phyloP scores from a whole-genome alignment of 2,797 vertebrate genomes.

The Rhyacichthys aspro region DNA sequence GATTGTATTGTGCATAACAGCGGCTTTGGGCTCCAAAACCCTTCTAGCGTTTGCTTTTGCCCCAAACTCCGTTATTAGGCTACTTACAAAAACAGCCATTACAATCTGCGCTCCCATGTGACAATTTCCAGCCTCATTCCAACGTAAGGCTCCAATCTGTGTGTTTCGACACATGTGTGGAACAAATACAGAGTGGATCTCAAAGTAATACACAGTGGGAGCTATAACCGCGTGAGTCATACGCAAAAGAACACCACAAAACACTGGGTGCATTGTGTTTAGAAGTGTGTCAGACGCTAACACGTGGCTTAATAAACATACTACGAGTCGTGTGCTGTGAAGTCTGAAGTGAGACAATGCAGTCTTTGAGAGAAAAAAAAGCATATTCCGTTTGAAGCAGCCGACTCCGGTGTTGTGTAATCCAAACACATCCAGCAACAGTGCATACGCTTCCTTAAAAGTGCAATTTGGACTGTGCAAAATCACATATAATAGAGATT shows the following conservation, averaged over 20 bases:
- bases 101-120: conserved; percentile 48
- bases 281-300: conserved; percentile 19
- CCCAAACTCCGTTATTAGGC: conserved; percentile 44
- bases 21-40: conserved; percentile 53
- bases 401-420: not conserved
- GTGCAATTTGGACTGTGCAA: conserved; percentile 13
- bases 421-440: conserved; percentile 12
- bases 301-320: conserved; percentile 24
- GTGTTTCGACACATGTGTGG: conserved; percentile 33
- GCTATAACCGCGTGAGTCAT: conserved; percentile 69
- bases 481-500: conserved; percentile 19
- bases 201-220: conserved; percentile 52
- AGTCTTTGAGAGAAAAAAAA: conserved; percentile 13
- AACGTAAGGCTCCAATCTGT: conserved; percentile 32
- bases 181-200: conserved; percentile 43
- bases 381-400: not conserved
- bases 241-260: conserved; percentile 41
- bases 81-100: conserved; percentile 43
- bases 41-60: conserved; percentile 30
- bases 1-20: conserved; percentile 28
- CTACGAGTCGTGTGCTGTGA: conserved; percentile 9
- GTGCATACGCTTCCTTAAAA: conserved; percentile 11
- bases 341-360: conserved; percentile 13
- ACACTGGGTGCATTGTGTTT: conserved; percentile 33
- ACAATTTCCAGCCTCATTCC: conserved; percentile 27